Base-by-base conservation (phyloP, 2,113 vertebrate species). In the Tylochromis polylepis region DNA sequence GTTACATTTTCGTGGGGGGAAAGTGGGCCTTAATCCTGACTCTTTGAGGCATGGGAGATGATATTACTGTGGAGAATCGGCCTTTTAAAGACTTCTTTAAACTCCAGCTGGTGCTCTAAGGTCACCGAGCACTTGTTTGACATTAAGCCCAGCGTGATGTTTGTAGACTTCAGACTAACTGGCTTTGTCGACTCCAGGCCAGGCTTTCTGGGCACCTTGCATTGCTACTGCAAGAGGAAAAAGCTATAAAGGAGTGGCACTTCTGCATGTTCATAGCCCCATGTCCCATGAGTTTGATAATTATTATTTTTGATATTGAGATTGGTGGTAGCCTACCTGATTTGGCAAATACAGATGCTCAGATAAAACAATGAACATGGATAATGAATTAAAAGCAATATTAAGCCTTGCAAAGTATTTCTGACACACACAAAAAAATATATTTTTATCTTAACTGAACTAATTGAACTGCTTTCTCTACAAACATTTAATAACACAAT, bases 41-140 rank as follows among this genome's bases (percentile, higher is more conserved):
- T 90, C 85, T 94, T 91, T 93, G 92, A 90, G 90, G 89, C 88
- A 84, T 43, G 86, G 81, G 79, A 72, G 75, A 91, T 88, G 90
- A 91, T 90, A 92, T 89, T 90, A 87, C 90, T 89, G 92, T 85
- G 86, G 89, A 93, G 90, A 92, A 92, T 93, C 82, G 5, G 85
- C 70, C 83, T 84, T 91, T 92, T 91, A 94, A 92, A 94, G 84
- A 92, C 81, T 92, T 90, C 90, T 93, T 92, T 91, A 90, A 93
- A 93, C 79, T 89, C 92, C 89, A 88, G 87, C 86, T 92, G 93
- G 83, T 92, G 86, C 85, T 85, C 87, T 92, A 88, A 91, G 93
- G 93, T 95, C 93, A 94, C 82, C 58, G 3, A 82, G 83, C 88
- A 85, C 92, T 94, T 93, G 93, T 93, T 91, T 83, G 12, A 79